Evolutionary conservation across 2,113 vertebrate genomes (phyloP), one percentile per base, ranked within the genome.

Genomic region (Equus przewalskii): DNA sequence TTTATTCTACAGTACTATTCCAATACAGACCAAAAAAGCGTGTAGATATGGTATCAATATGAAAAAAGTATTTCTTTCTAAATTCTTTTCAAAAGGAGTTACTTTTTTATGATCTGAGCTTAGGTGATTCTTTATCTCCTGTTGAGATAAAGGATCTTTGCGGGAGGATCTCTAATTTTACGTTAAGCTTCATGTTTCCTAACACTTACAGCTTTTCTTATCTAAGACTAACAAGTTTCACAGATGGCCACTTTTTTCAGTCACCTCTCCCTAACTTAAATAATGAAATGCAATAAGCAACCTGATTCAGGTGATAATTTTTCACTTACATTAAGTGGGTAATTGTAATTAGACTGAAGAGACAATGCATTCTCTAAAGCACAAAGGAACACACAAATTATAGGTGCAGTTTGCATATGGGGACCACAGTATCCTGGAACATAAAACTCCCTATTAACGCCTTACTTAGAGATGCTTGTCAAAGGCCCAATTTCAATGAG

Each of bases 351-450:
- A 73, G 33, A 95, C 72, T 19, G 67, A 24, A 91, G 46, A 78
- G 51, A 72, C 75, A 79, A 72, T 28, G 22, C 56, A 88, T 67
- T 94, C 72, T 95, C 58, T 75, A 70, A 94, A 73, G 44, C 28
- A 95, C 65, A 95, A 85, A 95, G 41, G 18, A 83, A 92, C 46
- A 75, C 75, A 97, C n/a, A 96, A 64, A 91, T 44, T 86, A 86
- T 41, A 83, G 36, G 86, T 15, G 16, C 41, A 70, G 76, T 87
- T 22, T 90, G 13, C 60, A 94, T 84, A 49, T 87, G n/a, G 21
- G 72, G 14, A 76, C 84, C 69, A 90, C 14, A 70, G 15, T 94
- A 89, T 56, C 89, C 28, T 76, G 72, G 13, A 91, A 90, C 22
- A 26, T 44, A 78, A 91, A 96, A 79, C 22, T 94, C 36, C 21